These are phyloP conservation scores for Metaphire vulgaris DNA, from an alignment of 1,140 invertebrate species.

Conservation along the genomic window DNA sequence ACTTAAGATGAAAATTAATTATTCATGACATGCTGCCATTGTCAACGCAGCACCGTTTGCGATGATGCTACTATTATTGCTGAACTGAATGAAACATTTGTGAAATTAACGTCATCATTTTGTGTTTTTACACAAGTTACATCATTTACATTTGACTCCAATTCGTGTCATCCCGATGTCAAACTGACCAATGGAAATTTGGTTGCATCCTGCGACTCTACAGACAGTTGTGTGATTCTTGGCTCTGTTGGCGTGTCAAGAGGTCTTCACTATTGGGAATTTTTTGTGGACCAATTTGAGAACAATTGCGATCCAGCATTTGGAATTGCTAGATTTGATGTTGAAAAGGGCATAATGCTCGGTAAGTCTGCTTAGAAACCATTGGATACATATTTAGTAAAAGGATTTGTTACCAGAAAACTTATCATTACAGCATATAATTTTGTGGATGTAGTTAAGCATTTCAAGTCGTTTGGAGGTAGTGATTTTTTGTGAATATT, in stretches of 20 bases:
- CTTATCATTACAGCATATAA: too few species aligned
- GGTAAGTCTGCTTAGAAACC: slow-evolving; percentile 65
- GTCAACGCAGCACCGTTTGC: too few species aligned
- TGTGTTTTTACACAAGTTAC: slow-evolving; percentile 64
- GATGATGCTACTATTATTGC: too few species aligned
- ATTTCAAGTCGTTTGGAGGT: too few species aligned
- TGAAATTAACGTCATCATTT: too few species aligned
- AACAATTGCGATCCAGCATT: slow-evolving; percentile 93
- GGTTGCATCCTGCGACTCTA: slow-evolving; percentile 76
- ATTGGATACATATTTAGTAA: too few species aligned
- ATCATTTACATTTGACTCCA: slow-evolving; percentile 87
- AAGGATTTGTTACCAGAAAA: too few species aligned
- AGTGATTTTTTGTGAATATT: too few species aligned
- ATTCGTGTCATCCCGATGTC: slow-evolving; percentile 64
- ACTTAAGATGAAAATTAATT: too few species aligned
- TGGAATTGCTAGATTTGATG: slow-evolving; percentile 85
- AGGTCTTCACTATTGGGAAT: slow-evolving; percentile 95
- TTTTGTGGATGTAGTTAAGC: too few species aligned
- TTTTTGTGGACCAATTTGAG: slow-evolving; percentile 83
- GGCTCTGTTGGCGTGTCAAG: slow-evolving; percentile 90
- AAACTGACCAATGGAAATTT: slow-evolving; percentile 78
- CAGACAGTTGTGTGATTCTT: slow-evolving; percentile 85
- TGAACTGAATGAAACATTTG: too few species aligned
- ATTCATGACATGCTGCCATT: too few species aligned
- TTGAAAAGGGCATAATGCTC: slow-evolving; percentile 84